Conservation (phyloP, 2,797 vertebrate genomes). For the Oryzias dopingdopingensis region DNA sequence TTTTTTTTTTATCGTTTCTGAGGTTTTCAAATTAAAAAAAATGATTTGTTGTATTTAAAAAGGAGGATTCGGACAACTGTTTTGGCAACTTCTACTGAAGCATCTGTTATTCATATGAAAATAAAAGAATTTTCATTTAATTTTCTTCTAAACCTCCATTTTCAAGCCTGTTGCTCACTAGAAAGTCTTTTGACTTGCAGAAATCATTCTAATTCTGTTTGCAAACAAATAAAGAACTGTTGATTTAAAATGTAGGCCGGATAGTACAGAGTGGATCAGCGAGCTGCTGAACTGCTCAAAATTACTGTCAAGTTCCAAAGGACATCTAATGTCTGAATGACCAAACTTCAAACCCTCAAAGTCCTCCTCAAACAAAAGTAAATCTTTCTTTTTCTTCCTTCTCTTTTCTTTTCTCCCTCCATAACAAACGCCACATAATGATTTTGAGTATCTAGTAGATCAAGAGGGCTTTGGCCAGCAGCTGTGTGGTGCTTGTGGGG, state of each 20-base stretch:
- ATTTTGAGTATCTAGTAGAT: constrained; percentile 69
- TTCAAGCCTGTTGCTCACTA: too few relatives aligned
- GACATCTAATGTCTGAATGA: constrained; percentile 43
- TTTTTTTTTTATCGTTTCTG: too few relatives aligned
- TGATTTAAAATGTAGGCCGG: neutral
- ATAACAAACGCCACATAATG: constrained; percentile 67
- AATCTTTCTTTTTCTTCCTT: constrained; percentile 30
- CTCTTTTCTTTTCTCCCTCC: constrained; percentile 29
- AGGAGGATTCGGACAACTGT: too few relatives aligned
- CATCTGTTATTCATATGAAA: too few relatives aligned
- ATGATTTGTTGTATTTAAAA: too few relatives aligned
- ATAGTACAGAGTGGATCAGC: constrained; percentile 1
- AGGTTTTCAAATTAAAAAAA: too few relatives aligned
- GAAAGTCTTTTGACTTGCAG: neutral
- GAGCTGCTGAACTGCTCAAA: constrained; percentile 23
- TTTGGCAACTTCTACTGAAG: too few relatives aligned
- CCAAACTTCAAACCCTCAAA: constrained; percentile 47
- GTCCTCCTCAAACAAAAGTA: constrained; percentile 56
- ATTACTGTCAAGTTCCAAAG: constrained; percentile 36
- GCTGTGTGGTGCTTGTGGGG: constrained; percentile 53
- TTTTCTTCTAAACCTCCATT: too few relatives aligned
- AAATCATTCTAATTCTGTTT: too few relatives aligned
- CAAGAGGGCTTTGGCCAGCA: constrained; percentile 56
- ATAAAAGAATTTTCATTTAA: too few relatives aligned
- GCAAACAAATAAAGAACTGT: neutral